Base-by-base conservation (phyloP, 2,797 vertebrate species). In the Hippopotamyrus pictus region DNA sequence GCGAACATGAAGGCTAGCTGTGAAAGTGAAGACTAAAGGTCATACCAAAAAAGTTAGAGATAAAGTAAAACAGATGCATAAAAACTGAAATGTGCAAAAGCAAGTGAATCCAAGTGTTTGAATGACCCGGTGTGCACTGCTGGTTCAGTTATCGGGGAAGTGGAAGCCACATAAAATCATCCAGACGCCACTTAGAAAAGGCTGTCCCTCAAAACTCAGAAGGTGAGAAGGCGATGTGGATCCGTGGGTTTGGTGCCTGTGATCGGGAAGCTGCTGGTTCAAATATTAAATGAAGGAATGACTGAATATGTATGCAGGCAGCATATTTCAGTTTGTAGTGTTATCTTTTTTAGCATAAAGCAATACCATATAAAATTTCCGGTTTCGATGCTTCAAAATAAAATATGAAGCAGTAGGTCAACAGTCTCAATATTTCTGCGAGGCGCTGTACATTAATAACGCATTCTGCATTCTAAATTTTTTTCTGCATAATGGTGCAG, bases 401-500 rank as follows among this genome's bases (percentile, higher is more conserved):
- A 33, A 33, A 69, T 69, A 33, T 33, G 62, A 33, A 5, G 62
- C 4, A 33, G 29, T 2, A 29, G 25, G 25, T 69, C 62, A 69
- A 69, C 62, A 69, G 62, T 69, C 62, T 69, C 62, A 14, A 33
- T 29, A 69, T 33, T 33, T 69, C 62, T 5, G 62, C 11, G 33
- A 69, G 29, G 0, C 12, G 25, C 4, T 33, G 62, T 33, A 33
- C 25, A 33, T 69, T 33, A 33, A 33, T 14, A 69, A 14, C 62
- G 3, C 25, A 65, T 12, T 33, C 62, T 33, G 29, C 62, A 69
- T 69, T 69, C 25, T 14, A 41, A 41, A 19, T 44, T 19, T 41
- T 44, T 19, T n/a, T 69, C 25, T 33, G 11, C 0, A 14, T 76
- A 86, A 2, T 76, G 50, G 33, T 88, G 19, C 94, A 99, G 98